phyloP scores from a whole-genome alignment of 35 echinoderm and acorn worm species.

The Strongylocentrotus purpuratus region DNA sequence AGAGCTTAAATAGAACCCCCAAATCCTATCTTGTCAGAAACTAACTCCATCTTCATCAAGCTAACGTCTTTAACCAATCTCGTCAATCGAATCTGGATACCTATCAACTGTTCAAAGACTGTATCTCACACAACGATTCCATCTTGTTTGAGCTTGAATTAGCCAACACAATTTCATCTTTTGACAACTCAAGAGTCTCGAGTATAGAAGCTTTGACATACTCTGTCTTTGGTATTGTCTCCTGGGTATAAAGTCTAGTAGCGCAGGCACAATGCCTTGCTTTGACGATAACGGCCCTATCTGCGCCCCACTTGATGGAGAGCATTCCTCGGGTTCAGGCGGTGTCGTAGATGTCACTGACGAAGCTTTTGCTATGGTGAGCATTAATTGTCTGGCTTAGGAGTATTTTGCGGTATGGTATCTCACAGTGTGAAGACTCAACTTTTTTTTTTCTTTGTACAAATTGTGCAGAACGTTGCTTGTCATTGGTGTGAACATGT shows the following conservation, averaged over 20 bases:
- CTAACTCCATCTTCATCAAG: not conserved
- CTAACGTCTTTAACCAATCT: not conserved
- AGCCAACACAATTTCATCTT: not conserved
- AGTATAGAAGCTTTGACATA: not conserved
- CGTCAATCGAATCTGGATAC: not conserved
- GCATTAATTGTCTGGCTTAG: not conserved
- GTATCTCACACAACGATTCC: not conserved
- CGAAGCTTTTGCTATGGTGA: conserved; percentile 17
- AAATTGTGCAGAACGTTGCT: not conserved
- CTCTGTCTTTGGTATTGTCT: not conserved
- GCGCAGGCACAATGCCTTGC: conserved; percentile 20
- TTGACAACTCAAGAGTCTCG: not conserved
- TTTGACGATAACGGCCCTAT: conserved; percentile 8
- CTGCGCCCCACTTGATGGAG: conserved; percentile 14
- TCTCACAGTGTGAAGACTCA: not conserved
- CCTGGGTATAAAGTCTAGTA: not conserved
- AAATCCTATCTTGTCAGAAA: not conserved
- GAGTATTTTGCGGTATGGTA: not conserved
- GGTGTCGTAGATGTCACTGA: not conserved
- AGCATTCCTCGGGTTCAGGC: not conserved
- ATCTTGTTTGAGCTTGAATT: not conserved
- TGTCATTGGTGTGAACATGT: too few species aligned
- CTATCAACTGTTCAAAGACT: not conserved
- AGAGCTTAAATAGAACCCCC: not conserved
- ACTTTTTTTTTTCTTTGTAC: not conserved